Evolutionary conservation across 2,888 invertebrate species (phyloP).

Genomic region (Ectemnius cavifrons): DNA sequence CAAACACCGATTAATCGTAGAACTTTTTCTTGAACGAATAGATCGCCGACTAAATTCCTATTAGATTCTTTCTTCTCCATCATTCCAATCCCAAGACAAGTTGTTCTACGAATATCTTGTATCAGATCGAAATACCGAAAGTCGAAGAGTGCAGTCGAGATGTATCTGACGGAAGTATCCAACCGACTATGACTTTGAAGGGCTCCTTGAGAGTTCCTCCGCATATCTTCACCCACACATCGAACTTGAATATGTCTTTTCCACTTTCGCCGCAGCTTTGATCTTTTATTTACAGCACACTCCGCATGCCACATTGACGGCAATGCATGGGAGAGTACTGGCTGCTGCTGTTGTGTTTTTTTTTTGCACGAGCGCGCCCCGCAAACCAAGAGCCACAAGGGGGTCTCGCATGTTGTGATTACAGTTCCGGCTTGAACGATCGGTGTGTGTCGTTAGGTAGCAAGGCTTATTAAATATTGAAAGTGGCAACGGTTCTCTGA

Average conservation of each 20-base stretch:
- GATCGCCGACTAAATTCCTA: not conserved
- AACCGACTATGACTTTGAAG: no score
- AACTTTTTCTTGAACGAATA: constrained; percentile 32
- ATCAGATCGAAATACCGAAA: no score
- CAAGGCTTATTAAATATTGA: not conserved
- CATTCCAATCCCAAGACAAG: no score
- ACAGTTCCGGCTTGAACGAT: not conserved
- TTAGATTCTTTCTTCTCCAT: constrained; percentile 9
- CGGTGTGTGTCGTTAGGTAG: not conserved
- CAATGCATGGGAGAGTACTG: not conserved
- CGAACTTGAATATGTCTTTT: no score
- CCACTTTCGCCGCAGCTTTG: constrained; percentile 31
- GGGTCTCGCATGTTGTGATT: no score
- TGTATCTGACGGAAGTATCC: no score
- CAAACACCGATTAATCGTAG: constrained; percentile 48
- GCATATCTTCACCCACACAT: no score
- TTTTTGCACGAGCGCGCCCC: not conserved
- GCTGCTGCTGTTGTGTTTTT: no score
- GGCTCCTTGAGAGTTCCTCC: no score
- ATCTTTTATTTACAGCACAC: constrained; percentile 54
- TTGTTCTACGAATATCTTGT: no score
- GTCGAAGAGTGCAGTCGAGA: no score
- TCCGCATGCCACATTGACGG: constrained; percentile 1
- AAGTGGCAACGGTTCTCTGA: not conserved
- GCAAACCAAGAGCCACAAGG: no score